Conservation (phyloP, 1,140 invertebrate species). For the Colletes gigas region DNA sequence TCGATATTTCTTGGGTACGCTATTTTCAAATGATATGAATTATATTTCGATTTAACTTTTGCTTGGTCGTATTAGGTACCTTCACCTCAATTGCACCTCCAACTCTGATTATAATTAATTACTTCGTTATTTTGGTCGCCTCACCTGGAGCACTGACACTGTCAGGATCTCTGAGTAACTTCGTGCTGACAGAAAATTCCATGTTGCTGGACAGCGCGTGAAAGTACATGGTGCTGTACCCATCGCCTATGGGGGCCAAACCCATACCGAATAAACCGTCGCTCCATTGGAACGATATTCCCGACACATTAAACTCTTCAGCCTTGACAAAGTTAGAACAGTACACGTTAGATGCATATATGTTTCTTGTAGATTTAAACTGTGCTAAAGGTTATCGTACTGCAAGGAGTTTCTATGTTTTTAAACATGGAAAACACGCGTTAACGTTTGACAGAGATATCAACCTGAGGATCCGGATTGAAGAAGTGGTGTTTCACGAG, state of each 20-base stretch:
- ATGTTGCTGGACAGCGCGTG: conserved; percentile 88
- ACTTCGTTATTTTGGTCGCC: no score
- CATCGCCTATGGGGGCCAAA: conserved; percentile 83
- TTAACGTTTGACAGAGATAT: background rate
- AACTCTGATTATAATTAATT: no score
- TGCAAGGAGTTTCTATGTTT: no score
- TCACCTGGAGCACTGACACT: conserved; percentile 77
- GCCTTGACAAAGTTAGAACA: conserved; percentile 68
- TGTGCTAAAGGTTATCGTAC: no score
- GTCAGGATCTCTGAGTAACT: conserved; percentile 83
- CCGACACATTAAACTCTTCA: conserved; percentile 87
- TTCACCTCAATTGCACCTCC: no score
- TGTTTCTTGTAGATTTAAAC: background rate
- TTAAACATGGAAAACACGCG: background rate
- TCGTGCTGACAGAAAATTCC: conserved; percentile 87
- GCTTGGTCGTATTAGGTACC: no score
- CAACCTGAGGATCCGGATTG: conserved; percentile 84
- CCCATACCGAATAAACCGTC: conserved; percentile 89
- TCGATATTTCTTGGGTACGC: no score
- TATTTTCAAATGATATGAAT: no score
- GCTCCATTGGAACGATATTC: conserved; percentile 87
- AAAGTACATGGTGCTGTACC: conserved; percentile 88
- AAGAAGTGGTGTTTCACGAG: conserved; percentile 87
- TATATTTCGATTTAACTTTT: no score
- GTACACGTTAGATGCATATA: background rate